Base-by-base conservation (phyloP, 1,140 invertebrate species). In the Drosophila nigromelanica region DNA sequence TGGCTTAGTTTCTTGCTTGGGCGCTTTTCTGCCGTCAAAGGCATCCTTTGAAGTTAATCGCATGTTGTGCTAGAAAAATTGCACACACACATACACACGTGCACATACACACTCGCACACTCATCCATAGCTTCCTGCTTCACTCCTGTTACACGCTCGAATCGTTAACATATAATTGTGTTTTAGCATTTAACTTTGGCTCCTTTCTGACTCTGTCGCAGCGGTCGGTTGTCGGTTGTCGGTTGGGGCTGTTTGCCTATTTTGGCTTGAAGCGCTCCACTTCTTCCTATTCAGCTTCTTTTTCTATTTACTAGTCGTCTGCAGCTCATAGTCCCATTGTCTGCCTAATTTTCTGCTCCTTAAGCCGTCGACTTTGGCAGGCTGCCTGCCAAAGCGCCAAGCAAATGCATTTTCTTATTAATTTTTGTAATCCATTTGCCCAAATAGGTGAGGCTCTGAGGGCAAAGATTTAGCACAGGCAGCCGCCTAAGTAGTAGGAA, bases 101-200 rank as follows among this genome's bases (percentile, higher is more conserved):
- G 61, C 56, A 54, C 30, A n/a, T n/a, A 55, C 18, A 66, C 27
- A 27, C 14, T 35, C n/a, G 21, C 5, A 33, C 18, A 12, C 45
- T 39, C 14, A 27, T 45, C 33, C 43, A 30, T 55, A 33, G 56
- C 56, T 74, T 69, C 42, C 51, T 61, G 52, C 58, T 58, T 55
- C 12, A 10, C 61, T 39, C 30, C 59, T 63, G 42, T 47, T 69
- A 43, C 78, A 45, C 70, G 61, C 70, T 73, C 52, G 50, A 70
- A 78, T 77, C 60, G 63, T 77, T 75, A 67, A 70, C 68, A 77
- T 78, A 86, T 86, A 86, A 86, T 86, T 86, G 82, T 81, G 76
- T 86, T 86, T 86, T 86, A 86, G 82, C 82, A 86, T 86, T 86
- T 86, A 86, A 86, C 82, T 86, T 86, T 86, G 82, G 82, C 81